Conservation (phyloP, 2,113 vertebrate species). For the Lepidothrix coronata region DNA sequence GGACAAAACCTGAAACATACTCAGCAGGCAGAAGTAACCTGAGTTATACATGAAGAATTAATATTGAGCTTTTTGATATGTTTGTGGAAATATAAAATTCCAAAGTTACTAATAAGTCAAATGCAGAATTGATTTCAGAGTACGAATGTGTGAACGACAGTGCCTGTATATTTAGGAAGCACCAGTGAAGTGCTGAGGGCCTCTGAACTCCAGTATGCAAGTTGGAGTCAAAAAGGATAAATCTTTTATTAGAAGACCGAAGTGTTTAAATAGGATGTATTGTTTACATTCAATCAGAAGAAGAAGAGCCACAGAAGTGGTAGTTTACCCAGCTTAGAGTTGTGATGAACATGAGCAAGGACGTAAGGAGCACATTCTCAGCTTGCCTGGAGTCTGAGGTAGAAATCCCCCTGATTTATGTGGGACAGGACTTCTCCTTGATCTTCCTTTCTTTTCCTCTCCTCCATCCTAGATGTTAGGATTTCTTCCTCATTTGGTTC, state of each 20-base stretch:
- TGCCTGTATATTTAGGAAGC: not conserved
- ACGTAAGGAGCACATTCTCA: not conserved
- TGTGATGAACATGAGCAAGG: not conserved
- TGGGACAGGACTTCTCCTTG: not conserved
- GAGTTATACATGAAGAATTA: not conserved
- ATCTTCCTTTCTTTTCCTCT: not conserved
- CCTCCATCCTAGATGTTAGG: not conserved
- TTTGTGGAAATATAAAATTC: not conserved
- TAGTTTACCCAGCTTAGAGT: not conserved
- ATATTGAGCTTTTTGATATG: not conserved
- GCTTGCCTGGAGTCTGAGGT: not conserved
- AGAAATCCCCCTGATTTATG: not conserved
- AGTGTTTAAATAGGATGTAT: not conserved
- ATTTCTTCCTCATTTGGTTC: slow-evolving; percentile 3
- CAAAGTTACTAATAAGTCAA: not conserved
- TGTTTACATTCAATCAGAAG: not conserved
- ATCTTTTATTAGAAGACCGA: not conserved
- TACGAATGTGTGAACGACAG: accelerated
- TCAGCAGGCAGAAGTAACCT: not conserved
- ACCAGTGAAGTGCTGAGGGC: not conserved
- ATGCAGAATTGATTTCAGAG: not conserved
- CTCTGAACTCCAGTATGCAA: not conserved
- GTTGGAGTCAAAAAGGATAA: not conserved
- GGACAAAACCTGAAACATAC: not conserved
- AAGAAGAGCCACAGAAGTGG: not conserved